These are phyloP conservation scores for Rhingia rostrata DNA, from an alignment of 2,888 invertebrate genomes.

Conservation along the genomic window DNA sequence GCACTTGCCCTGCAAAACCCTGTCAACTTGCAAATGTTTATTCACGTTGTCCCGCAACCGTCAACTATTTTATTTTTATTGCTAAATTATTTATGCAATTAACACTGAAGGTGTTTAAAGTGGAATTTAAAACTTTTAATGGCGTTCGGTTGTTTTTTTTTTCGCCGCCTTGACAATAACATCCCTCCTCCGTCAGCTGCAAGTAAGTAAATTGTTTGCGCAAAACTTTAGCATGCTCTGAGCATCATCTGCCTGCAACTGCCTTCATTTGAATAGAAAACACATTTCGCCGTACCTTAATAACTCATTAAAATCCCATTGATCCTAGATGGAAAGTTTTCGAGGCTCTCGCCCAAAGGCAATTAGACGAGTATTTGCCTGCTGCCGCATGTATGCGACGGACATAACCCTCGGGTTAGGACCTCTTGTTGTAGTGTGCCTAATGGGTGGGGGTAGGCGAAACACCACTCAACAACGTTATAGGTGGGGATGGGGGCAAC, in stretches of 20 bases:
- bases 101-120: conserved; percentile 43
- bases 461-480: background rate
- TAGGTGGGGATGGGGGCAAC: background rate
- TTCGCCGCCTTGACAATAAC: background rate
- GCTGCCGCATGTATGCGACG: conserved; percentile 21
- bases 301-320: conserved; percentile 67
- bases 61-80: conserved; percentile 51
- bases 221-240: conserved; percentile 41
- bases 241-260: conserved; percentile 13
- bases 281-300: conserved; percentile 57
- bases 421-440: background rate
- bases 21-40: conserved; percentile 4
- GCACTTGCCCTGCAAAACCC: background rate
- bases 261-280: conserved; percentile 63
- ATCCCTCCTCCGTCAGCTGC: background rate
- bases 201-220: conserved; percentile 43
- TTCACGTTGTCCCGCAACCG: conserved; percentile 5
- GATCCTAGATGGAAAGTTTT: conserved; percentile 48
- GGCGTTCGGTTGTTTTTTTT: conserved; percentile 1
- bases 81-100: conserved; percentile 53
- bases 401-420: conserved; percentile 20
- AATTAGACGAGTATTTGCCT: conserved; percentile 30
- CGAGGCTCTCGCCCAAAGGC: conserved; percentile 29
- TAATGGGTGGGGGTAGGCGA: too few species aligned
- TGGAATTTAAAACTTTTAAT: conserved; percentile 53